A percentile compares a stretch with the other conserved stretches of the same genome.
Conservation (phyloP, 2,113 vertebrate species). For the Calonectris borealis region DNA sequence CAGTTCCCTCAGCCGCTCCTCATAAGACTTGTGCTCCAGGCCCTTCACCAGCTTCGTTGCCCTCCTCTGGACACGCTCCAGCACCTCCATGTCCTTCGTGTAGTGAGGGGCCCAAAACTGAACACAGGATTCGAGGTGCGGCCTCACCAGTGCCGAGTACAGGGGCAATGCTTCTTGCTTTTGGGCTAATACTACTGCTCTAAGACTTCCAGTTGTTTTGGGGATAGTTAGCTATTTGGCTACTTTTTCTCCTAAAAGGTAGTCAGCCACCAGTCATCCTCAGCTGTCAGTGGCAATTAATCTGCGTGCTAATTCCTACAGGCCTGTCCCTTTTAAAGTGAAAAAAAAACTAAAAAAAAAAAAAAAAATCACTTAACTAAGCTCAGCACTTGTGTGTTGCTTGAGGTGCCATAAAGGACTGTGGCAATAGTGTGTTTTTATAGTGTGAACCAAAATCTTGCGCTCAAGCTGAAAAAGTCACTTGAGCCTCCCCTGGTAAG, state of each 20-base stretch:
- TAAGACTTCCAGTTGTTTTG: background rate
- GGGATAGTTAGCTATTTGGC: background rate
- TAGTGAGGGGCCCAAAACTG: too few relatives aligned
- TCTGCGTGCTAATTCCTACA: background rate
- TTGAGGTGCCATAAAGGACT: background rate
- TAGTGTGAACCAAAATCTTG: background rate
- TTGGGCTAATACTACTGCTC: background rate
- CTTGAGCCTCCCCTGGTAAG: background rate
- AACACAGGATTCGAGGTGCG: too few relatives aligned
- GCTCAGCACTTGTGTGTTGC: background rate
- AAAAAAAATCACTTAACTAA: background rate
- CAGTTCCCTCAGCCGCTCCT: too few relatives aligned
- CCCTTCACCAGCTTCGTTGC: too few relatives aligned
- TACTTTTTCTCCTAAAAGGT: background rate
- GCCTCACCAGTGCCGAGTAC: too few relatives aligned
- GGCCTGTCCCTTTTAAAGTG: background rate
- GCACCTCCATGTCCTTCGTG: too few relatives aligned
- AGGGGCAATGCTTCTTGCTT: background rate
- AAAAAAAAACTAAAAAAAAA: background rate
- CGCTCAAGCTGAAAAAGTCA: background rate
- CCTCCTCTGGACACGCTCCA: too few relatives aligned
- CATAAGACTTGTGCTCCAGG: too few relatives aligned
- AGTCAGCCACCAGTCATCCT: background rate
- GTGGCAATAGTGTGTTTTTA: background rate
- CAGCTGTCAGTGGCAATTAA: background rate